Evolutionary conservation across 2,113 vertebrate genomes (phyloP).

Genomic region (Ageneiosus marmoratus): DNA sequence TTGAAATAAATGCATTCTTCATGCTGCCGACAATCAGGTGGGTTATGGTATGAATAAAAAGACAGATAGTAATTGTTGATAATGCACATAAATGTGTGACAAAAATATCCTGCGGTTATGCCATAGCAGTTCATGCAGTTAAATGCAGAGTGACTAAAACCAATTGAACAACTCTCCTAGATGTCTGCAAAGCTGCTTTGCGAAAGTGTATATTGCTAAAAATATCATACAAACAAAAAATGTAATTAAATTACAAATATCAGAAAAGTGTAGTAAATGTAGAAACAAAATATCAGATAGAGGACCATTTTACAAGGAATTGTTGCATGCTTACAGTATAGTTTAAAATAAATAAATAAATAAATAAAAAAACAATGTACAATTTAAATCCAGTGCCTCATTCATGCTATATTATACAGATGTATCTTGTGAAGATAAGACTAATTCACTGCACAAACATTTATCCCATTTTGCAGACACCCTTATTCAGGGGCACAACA

Average conservation of each 20-base stretch:
- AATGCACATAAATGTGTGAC: neutral
- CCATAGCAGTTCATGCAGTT: neutral
- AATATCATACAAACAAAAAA: neutral
- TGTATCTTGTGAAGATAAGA: neutral
- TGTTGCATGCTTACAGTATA: neutral
- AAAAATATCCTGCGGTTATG: neutral
- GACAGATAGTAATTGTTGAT: neutral
- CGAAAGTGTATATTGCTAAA: neutral
- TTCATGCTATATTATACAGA: neutral
- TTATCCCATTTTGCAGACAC: neutral
- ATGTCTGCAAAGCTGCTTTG: neutral
- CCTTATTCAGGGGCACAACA: too few species aligned
- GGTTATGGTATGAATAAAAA: neutral
- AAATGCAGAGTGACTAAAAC: neutral
- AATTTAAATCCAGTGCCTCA: neutral
- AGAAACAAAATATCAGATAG: neutral
- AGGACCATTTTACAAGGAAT: neutral
- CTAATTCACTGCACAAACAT: neutral
- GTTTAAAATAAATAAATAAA: too few species aligned
- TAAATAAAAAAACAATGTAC: too few species aligned
- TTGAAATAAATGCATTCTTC: conserved; percentile 25
- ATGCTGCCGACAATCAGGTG: conserved; percentile 10
- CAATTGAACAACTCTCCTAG: neutral
- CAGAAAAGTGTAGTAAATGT: neutral
- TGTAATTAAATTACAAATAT: too few species aligned